Evolutionary conservation across 2,888 invertebrate species (phyloP), one percentile per base, ranked within the genome.

Genomic region (Argynnis bischoffii): DNA sequence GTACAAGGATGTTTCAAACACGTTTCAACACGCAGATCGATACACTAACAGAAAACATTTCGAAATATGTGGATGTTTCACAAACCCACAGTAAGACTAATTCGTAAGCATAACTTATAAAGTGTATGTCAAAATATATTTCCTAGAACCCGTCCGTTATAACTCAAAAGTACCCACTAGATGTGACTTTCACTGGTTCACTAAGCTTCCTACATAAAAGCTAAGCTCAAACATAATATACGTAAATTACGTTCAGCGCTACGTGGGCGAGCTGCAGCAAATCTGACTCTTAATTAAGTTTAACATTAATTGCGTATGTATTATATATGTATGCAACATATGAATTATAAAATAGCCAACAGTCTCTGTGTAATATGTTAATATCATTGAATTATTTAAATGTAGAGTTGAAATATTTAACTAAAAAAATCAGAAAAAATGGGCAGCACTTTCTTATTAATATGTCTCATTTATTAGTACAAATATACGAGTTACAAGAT

Each of bases 191-290:
- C 59, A 59, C 59, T 59, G 48, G 26, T 59, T 59, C 59, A 57
- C 21, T 57, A 57, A 57, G 59, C 59, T 48, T 59, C 59, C 59
- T 48, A 59, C 59, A 48, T 59, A 48, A 59, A 59, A 59, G 59
- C 59, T 16, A 48, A 31, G 48, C 26, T 59, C 47, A 59, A 59
- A 48, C 59, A 59, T 59, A 48, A 59, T 59, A 59, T 59, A n/a
- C 5, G 16, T 13, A 59, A 59, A 59, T 59, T 59, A n/a, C 26
- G 59, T 59, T 31, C 59, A 59, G 48, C n/a, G 48, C 48, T 48
- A 59, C 6, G 26, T 47, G 41, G 56, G 57, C 48, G 48, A 26
- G 59, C 11, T 59, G 21, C 48, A 26, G 11, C 31, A 31, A 48
- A 59, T n/a, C 47, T n/a, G 26, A 21, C 21, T 46, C 1, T 15